Conservation (phyloP, 2,888 invertebrate species). For the Hydropsyche betteni region DNA sequence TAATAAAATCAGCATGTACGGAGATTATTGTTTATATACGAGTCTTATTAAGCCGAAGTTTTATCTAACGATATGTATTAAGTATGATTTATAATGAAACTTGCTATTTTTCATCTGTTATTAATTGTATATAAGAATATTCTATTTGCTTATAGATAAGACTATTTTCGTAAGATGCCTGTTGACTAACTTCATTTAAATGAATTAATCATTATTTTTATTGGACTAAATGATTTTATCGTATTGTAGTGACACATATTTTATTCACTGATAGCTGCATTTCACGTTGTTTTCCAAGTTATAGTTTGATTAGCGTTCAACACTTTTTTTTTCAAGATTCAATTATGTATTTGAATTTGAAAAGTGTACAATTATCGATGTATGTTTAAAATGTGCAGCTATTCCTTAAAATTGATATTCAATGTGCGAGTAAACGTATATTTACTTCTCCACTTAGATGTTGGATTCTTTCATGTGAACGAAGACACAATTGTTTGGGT, state of each 20-base stretch:
- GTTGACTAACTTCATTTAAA: too few species aligned
- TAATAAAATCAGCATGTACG: too few species aligned
- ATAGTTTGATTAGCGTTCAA: neutral
- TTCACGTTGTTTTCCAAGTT: too few species aligned
- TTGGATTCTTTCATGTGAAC: neutral
- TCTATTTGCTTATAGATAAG: neutral
- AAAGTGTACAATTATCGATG: neutral
- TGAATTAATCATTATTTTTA: too few species aligned
- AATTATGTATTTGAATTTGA: neutral
- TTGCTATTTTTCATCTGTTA: neutral
- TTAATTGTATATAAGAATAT: conserved; percentile 11
- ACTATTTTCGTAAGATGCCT: too few species aligned
- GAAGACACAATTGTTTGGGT: neutral
- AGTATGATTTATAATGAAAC: neutral
- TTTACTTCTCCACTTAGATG: neutral
- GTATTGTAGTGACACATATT: too few species aligned
- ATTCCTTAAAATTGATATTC: conserved; percentile 5
- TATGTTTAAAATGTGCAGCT: conserved; percentile 7
- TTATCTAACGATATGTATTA: neutral
- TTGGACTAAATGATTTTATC: too few species aligned
- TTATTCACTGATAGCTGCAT: too few species aligned
- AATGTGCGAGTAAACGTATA: neutral
- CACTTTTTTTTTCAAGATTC: too few species aligned
- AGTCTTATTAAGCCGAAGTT: neutral
- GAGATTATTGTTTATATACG: too few species aligned